Evolutionary conservation across 2,797 vertebrate genomes (phyloP), one percentile per base, ranked within the genome.

Genomic region (Decapterus maruadsi): DNA sequence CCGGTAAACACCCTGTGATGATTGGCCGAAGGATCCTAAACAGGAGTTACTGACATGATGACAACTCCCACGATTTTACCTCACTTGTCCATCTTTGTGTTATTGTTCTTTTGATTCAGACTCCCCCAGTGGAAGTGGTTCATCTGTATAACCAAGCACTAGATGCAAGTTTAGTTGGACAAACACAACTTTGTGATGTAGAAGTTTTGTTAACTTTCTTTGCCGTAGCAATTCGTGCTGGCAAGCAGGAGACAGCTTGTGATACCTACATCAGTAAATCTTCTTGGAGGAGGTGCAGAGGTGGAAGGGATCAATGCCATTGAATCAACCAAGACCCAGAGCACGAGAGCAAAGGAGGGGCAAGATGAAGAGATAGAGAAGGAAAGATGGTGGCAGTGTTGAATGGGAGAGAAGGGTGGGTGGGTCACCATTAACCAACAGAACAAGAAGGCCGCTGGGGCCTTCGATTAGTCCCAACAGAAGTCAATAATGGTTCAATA

Each of bases 371-470:
- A 78, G 81, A 87, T 72, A 68, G 38, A 46, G 48, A 34, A 68
- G 57, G 57, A 50, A 77, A 65, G 68, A 31, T 31, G 42, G 67
- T 9, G 13, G 42, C 58, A n/a, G 50, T 2, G 43, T 64, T n/a
- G 42, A 60, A 68, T 31, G 57, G 61, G 34, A 75, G 34, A 74
- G 68, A 69, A 73, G 54, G 75, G 64, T 68, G 57, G 75, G 50
- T 29, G 79, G 87, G 83, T 85, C 87, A 87, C 86, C 77, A 89
- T 90, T 92, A 91, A 93, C 89, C 87, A 90, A 87, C 67, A 67
- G 89, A 83, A 85, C 84, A 89, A 84, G 78, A 45, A 80, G 77
- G 78, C 83, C 62, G 14, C 81, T 40, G 68, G 85, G 78, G 82
- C 68, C 80, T 94, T 93, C 76, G 86, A 94, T 94, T 86, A 78